These are phyloP conservation scores for Papilio elwesi DNA, from an alignment of 2,888 invertebrate species.

Conservation along the genomic window DNA sequence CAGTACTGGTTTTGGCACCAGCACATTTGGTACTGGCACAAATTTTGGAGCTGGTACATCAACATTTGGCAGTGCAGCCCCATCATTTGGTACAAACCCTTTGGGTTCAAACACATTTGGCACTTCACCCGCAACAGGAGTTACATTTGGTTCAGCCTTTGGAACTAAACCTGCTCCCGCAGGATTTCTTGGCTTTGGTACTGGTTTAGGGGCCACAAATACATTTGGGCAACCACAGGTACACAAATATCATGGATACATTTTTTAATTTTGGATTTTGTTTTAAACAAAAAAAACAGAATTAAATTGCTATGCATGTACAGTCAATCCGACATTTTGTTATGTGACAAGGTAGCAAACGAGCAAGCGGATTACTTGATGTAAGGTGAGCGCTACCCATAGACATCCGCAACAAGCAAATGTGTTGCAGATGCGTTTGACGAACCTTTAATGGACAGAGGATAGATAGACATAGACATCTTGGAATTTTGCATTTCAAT, in stretches of 20 bases:
- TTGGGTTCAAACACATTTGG: conserved; percentile 68
- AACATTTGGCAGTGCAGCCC: conserved; percentile 59
- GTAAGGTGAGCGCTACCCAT: too few species aligned
- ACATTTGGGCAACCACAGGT: conserved; percentile 76
- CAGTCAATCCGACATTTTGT: not conserved
- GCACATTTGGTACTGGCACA: conserved; percentile 59
- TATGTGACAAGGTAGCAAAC: too few species aligned
- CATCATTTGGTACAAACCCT: conserved; percentile 67
- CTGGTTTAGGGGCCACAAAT: conserved; percentile 70
- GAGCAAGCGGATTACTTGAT: too few species aligned
- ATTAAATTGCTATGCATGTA: not conserved
- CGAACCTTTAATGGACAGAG: too few species aligned
- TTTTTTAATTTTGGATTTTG: conserved; percentile 52
- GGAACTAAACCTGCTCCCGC: conserved; percentile 71
- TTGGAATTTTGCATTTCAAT: not conserved
- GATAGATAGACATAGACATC: too few species aligned
- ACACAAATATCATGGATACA: conserved; percentile 7
- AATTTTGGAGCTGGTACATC: conserved; percentile 64
- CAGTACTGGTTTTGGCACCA: conserved; percentile 63
- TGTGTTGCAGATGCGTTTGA: too few species aligned
- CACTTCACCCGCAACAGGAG: conserved; percentile 63
- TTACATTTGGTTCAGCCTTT: conserved; percentile 75
- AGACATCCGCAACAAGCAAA: too few species aligned
- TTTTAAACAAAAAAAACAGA: not conserved
- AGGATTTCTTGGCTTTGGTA: conserved; percentile 78